Conservation (phyloP, 2,113 vertebrate species). For the Neogobius melanostomus region DNA sequence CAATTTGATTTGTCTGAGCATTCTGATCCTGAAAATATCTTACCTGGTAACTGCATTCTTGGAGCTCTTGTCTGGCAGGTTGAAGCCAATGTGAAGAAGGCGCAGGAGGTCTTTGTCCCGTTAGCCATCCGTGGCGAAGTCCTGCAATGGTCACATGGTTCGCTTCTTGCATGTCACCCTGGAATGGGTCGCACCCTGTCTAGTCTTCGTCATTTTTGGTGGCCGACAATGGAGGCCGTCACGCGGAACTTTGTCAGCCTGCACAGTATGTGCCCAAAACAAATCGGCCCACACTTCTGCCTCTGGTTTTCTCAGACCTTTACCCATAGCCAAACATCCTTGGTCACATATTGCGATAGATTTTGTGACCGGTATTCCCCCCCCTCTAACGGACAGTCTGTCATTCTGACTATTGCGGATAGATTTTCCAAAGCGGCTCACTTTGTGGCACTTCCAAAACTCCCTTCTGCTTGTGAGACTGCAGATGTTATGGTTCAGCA, state of each 20-base stretch:
- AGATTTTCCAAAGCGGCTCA: too few species aligned
- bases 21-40: too few species aligned
- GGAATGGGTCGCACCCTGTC: background rate
- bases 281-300: too few species aligned
- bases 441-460: background rate
- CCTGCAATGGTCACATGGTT: background rate
- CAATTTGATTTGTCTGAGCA: background rate
- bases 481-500: background rate
- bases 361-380: too few species aligned
- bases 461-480: background rate
- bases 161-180: background rate
- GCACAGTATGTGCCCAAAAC: background rate
- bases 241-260: background rate
- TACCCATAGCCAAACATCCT: too few species aligned
- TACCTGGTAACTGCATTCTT: background rate
- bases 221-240: too few species aligned
- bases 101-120: background rate
- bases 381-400: too few species aligned
- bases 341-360: too few species aligned
- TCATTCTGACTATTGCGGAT: too few species aligned
- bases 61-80: background rate
- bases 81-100: background rate
- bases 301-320: too few species aligned
- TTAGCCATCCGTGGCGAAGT: background rate
- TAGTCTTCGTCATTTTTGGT: background rate